These are phyloP conservation scores for Archivesica marissinica DNA, from an alignment of 1,140 invertebrate species.

Conservation along the genomic window DNA sequence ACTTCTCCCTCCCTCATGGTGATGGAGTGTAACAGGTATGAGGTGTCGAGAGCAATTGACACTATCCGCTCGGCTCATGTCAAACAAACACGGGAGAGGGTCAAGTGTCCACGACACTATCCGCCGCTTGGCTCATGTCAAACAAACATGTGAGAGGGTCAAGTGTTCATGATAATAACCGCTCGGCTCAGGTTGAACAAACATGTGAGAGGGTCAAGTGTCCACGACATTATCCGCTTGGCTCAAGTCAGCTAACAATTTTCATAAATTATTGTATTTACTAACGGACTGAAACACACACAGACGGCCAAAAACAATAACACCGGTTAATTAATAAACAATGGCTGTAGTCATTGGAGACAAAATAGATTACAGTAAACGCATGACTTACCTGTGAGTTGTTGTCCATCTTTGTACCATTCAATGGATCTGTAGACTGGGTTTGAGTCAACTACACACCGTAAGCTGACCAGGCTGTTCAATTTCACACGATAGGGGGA, in stretches of 20 bases:
- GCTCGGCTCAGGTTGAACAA: neutral
- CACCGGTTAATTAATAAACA: too few species aligned
- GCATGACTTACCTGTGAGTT: conserved; percentile 53
- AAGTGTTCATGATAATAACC: neutral
- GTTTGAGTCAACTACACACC: conserved; percentile 73
- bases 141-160: neutral
- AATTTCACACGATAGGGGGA: conserved; percentile 59
- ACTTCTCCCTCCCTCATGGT: too few species aligned
- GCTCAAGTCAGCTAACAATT: neutral
- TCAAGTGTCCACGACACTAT: neutral
- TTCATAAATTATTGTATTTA: neutral
- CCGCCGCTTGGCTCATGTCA: neutral
- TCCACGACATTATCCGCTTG: neutral
- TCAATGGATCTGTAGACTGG: conserved; percentile 64
- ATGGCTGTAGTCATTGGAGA: too few species aligned
- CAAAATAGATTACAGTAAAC: too few species aligned
- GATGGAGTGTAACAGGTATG: too few species aligned
- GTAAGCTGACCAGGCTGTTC: conserved; percentile 44
- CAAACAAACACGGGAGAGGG: neutral
- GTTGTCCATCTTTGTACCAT: conserved; percentile 65
- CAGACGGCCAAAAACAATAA: too few species aligned
- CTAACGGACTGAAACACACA: neutral
- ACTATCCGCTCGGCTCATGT: too few species aligned
- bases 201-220: neutral
- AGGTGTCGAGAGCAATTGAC: too few species aligned